Evolutionary conservation across 2,888 invertebrate genomes (phyloP).

Genomic region (Ennomos fuscantarius): DNA sequence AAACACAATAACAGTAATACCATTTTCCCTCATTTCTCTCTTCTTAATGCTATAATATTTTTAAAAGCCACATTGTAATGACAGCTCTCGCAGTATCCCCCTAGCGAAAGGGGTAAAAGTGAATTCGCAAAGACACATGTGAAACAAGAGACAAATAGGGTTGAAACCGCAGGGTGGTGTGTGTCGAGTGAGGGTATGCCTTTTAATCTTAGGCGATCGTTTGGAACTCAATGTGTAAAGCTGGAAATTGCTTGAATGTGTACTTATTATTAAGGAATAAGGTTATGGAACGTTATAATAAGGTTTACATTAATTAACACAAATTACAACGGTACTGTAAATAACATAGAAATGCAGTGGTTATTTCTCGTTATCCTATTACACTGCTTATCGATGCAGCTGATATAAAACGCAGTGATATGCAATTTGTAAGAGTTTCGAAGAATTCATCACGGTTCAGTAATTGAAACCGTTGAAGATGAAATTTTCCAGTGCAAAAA

Average conservation of each 20-base stretch:
- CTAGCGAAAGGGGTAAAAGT: conserved; percentile 35
- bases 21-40: background rate
- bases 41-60: conserved; percentile 20
- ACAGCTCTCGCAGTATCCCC: conserved; percentile 33
- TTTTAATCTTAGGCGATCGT: conserved; percentile 42
- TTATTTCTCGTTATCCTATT: too few species aligned
- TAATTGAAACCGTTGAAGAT: too few species aligned
- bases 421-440: too few species aligned
- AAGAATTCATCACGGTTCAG: too few species aligned
- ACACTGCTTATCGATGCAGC: too few species aligned
- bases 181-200: conserved; percentile 28
- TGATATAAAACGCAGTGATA: too few species aligned
- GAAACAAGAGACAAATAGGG: conserved; percentile 47
- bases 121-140: conserved; percentile 42
- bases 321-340: too few species aligned
- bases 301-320: too few species aligned
- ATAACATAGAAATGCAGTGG: too few species aligned
- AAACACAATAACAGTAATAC: too few species aligned
- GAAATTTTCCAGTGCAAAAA: too few species aligned
- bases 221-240: conserved; percentile 34
- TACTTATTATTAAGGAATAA: background rate
- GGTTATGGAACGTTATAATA: background rate
- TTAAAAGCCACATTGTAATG: conserved; percentile 37
- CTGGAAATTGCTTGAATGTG: conserved; percentile 30
- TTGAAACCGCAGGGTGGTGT: conserved; percentile 46